These are phyloP conservation scores for Himalopsyche tibetana DNA, from an alignment of 2,888 invertebrate genomes.

Conservation along the genomic window DNA sequence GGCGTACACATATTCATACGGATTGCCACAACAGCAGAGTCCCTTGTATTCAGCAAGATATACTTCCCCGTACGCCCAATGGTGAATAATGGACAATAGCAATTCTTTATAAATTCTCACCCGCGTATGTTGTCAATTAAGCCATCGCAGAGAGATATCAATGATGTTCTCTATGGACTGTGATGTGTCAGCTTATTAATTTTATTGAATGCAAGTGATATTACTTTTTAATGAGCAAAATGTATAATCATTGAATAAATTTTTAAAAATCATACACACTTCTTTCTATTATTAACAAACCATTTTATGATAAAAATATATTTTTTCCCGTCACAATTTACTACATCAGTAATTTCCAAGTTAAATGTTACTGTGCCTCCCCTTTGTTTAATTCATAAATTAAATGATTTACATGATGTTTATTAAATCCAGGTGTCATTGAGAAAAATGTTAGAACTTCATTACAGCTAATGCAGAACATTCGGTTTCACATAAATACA, in stretches of 20 bases:
- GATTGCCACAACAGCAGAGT: constrained; percentile 15
- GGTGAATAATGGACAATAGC: constrained; percentile 29
- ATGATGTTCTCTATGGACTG: background rate
- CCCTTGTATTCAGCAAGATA: constrained; percentile 50
- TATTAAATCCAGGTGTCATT: no score
- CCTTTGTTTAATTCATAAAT: no score
- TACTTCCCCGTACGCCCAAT: constrained; percentile 51
- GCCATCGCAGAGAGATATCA: background rate
- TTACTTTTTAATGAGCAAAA: constrained; percentile 11
- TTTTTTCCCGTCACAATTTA: no score
- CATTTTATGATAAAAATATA: background rate
- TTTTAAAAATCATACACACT: background rate
- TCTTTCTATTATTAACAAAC: background rate
- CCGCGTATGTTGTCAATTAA: background rate
- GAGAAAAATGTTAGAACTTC: no score
- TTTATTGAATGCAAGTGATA: constrained; percentile 29
- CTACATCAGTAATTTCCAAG: no score
- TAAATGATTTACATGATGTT: no score
- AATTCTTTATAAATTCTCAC: background rate
- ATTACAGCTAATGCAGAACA: no score
- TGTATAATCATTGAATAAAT: constrained; percentile 3
- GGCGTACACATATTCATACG: constrained; percentile 51
- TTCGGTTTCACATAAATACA: no score
- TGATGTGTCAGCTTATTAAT: constrained; percentile 3
- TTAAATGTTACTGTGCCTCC: no score